Evolutionary conservation across 1,140 invertebrate genomes (phyloP), one percentile per base, ranked within the genome.

Genomic region (Bombus vancouverensis): DNA sequence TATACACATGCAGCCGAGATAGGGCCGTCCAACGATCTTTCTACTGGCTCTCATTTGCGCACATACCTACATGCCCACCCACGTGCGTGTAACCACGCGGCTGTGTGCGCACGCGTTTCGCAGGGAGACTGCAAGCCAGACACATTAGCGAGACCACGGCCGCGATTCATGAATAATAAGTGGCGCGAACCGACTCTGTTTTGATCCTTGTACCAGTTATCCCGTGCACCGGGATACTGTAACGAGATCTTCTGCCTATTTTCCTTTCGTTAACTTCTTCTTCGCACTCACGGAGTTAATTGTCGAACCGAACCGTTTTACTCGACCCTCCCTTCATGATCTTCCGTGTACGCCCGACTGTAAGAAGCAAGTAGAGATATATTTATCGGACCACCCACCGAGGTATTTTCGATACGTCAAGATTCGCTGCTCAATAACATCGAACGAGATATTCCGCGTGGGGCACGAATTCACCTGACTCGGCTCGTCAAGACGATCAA

Each of bases 111-210:
- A n/a, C 75, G 65, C 59, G 65, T 79, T 85, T 59, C 53, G 42
- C 65, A n/a, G 66, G 37, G 70, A 75, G 59, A 65, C 62, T 34
- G 79, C 80, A 81, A 87, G 59, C 70, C 83, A 84, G 80, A 83
- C 79, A 78, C 86, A 90, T 90, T 90, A 90, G 71, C 83, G 82
- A 75, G 65, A 78, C 42, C 22, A 72, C 80, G 62, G 65, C 8
- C 57, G 57, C 75, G 74, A 81, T 90, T 85, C 83, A 90, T 90
- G 88, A 90, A 90, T 90, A 90, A 90, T 88, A 90, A 90, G 79
- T 86, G 79, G 70, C 66, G 86, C 70, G 83, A 90, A 87, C 70
- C 42, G 79, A 81, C 72, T 66, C n/a, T 72, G 85, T 87, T 89
- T 89, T 70, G 85, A 90, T 90, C 87, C 75, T 78, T 73, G 66